Conservation (phyloP, 2,888 invertebrate genomes). For the Dynastes grantii region DNA sequence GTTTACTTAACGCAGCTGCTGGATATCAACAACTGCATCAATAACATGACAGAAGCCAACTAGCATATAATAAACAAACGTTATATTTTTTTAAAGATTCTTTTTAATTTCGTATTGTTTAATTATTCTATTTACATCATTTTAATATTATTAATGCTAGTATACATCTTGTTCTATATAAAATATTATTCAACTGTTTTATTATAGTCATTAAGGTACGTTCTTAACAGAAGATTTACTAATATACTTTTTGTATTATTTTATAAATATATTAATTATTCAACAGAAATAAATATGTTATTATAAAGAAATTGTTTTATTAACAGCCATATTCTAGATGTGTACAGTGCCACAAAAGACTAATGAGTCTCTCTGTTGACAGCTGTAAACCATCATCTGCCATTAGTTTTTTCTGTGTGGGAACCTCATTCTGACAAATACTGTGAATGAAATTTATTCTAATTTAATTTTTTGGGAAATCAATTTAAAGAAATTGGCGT, state of each 20-base stretch:
- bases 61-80: constrained; percentile 69
- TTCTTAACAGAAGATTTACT: not conserved
- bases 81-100: constrained; percentile 9
- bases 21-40: constrained; percentile 87
- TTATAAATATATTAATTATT: no score
- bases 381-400: no score
- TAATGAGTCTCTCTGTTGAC: no score
- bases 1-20: constrained; percentile 84
- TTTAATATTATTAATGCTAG: constrained; percentile 7
- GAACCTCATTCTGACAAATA: no score
- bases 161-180: constrained; percentile 23
- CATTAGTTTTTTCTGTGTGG: no score
- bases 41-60: constrained; percentile 82
- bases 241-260: no score
- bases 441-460: no score
- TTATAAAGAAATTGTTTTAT: not conserved
- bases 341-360: no score
- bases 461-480: no score
- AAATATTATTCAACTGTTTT: not conserved
- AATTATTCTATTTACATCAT: constrained; percentile 19
- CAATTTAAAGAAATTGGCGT: no score
- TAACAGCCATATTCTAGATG: no score
- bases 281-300: not conserved
- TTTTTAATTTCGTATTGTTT: constrained; percentile 31
- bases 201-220: not conserved